Conservation (phyloP, 2,113 vertebrate species). For the Rhabdornis inornatus region DNA sequence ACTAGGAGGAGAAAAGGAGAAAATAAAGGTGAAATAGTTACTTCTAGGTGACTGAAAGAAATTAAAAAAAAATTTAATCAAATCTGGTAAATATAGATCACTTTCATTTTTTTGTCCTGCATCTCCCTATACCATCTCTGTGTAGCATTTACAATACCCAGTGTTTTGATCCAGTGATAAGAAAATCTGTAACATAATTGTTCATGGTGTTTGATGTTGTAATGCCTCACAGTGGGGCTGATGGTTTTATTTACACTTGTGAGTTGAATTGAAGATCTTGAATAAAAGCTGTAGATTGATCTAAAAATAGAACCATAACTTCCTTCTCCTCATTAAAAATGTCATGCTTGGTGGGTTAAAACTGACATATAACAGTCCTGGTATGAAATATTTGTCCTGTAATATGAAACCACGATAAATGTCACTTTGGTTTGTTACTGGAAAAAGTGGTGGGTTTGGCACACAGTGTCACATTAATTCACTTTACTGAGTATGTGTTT, state of each 20-base stretch:
- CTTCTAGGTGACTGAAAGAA: background rate
- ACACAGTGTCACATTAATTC: background rate
- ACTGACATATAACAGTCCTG: background rate
- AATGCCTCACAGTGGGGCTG: background rate
- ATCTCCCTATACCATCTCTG: background rate
- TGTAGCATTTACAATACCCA: background rate
- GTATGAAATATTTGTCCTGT: background rate
- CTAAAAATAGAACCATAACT: background rate
- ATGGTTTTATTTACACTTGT: background rate
- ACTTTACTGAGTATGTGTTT: background rate
- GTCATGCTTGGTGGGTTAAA: background rate
- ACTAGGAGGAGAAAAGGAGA: background rate
- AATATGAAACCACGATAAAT: background rate
- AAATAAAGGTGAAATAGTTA: background rate
- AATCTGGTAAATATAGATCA: background rate
- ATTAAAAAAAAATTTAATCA: background rate
- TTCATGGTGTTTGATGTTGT: background rate
- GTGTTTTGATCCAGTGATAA: background rate
- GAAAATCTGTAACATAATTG: background rate
- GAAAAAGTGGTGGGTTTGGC: background rate
- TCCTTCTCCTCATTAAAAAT: background rate
- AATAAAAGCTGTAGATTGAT: background rate
- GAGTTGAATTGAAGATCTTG: background rate
- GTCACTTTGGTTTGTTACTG: background rate
- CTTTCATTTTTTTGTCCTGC: background rate